Evolutionary conservation across 92 coral and sea anemone genomes (phyloP).

Genomic region (Pocillopora meandrina): DNA sequence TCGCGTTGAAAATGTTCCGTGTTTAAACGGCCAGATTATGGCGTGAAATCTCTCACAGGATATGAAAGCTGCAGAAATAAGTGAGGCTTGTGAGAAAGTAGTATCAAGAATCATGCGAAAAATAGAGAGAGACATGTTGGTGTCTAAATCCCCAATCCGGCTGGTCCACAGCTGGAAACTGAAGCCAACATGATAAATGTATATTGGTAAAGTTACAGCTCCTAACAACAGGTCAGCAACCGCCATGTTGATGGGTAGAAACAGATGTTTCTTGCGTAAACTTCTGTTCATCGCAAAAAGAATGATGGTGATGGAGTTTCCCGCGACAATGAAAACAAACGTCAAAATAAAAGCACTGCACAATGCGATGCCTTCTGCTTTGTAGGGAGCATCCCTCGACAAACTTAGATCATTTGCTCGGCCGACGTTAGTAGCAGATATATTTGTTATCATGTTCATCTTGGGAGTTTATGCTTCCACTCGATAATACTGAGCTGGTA

Average conservation of each 20-base stretch:
- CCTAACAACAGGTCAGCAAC: conserved; percentile 33
- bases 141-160: too few relatives aligned
- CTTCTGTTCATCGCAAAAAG: neutral
- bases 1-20: neutral
- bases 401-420: neutral
- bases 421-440: neutral
- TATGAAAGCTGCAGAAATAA: too few relatives aligned
- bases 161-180: too few relatives aligned
- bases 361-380: neutral
- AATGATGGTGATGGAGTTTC: neutral
- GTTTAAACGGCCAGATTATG: neutral
- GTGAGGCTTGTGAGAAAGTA: too few relatives aligned
- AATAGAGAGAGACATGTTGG: too few relatives aligned
- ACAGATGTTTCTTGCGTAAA: neutral
- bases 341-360: neutral
- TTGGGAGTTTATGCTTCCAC: neutral
- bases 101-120: too few relatives aligned
- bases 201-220: neutral
- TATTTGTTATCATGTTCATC: neutral
- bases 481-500: too few relatives aligned
- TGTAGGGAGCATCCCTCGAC: neutral
- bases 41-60: too few relatives aligned
- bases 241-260: conserved; percentile 26
- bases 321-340: neutral
- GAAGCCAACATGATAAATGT: neutral